Conservation (phyloP, 2,113 vertebrate species). For the Hemiscyllium ocellatum region DNA sequence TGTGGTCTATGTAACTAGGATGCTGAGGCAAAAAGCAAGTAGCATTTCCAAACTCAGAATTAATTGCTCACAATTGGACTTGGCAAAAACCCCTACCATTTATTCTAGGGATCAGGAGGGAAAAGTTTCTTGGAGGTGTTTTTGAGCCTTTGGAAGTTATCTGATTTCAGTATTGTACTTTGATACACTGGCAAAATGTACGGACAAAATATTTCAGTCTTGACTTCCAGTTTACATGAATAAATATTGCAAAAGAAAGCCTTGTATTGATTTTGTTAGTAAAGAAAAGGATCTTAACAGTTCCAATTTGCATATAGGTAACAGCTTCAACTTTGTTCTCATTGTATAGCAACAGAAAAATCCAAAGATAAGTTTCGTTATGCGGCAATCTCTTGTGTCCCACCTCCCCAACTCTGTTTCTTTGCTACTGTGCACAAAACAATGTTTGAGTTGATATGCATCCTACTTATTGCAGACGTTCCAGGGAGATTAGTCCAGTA, state of each 20-base stretch:
- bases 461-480: neutral
- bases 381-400: neutral
- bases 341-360: neutral
- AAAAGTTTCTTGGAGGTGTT: neutral
- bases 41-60: neutral
- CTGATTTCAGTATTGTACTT: neutral
- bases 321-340: neutral
- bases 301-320: too few relatives aligned
- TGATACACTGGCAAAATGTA: neutral
- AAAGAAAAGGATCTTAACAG: neutral
- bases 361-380: neutral
- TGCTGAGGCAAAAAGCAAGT: neutral
- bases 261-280: neutral
- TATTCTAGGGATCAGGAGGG: neutral
- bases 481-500: neutral
- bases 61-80: neutral
- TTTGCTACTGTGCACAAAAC: neutral
- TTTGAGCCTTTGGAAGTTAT: neutral
- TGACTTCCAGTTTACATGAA: neutral
- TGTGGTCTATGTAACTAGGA: neutral
- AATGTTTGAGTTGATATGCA: neutral
- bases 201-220: neutral
- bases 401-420: neutral
- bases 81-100: neutral
- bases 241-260: neutral